These are phyloP conservation scores for Nycticebus coucang DNA, from an alignment of 2,113 vertebrate species.

Conservation along the genomic window DNA sequence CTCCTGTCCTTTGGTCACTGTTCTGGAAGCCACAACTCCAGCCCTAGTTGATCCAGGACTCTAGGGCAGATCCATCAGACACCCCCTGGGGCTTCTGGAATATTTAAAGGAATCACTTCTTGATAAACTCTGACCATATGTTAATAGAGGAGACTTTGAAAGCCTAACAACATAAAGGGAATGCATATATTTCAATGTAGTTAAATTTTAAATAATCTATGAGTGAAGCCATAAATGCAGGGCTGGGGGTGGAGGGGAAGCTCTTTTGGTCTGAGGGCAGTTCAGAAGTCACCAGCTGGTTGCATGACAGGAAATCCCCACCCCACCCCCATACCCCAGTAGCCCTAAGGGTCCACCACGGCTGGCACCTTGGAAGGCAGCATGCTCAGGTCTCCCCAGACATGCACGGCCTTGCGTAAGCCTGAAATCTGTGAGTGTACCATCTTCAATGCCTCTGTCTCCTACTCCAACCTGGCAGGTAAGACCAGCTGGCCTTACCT, in stretches of 20 bases:
- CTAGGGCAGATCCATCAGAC: not conserved
- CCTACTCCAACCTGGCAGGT: not conserved
- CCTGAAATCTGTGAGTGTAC: too few relatives aligned
- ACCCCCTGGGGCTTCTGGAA: not conserved
- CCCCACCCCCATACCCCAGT: too few relatives aligned
- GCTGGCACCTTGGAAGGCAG: not conserved
- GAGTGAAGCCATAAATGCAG: not conserved
- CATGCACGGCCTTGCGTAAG: too few relatives aligned
- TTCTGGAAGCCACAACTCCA: not conserved
- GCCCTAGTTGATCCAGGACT: not conserved
- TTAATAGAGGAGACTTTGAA: conserved; percentile 31
- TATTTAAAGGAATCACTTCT: conserved; percentile 16
- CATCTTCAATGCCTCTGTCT: not conserved
- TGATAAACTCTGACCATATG: conserved; percentile 39
- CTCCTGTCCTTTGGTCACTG: fast-evolving
- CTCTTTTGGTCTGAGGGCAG: not conserved
- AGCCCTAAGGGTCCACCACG: not conserved
- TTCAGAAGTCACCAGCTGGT: not conserved
- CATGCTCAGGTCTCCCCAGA: not conserved
- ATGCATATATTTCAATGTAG: not conserved
- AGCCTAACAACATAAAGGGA: not conserved
- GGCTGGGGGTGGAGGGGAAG: not conserved
- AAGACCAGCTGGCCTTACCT: not conserved
- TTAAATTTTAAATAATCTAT: not conserved
- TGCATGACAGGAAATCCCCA: not conserved